Conservation (phyloP, 2,888 invertebrate species). For the Auanema freiburgensis region DNA sequence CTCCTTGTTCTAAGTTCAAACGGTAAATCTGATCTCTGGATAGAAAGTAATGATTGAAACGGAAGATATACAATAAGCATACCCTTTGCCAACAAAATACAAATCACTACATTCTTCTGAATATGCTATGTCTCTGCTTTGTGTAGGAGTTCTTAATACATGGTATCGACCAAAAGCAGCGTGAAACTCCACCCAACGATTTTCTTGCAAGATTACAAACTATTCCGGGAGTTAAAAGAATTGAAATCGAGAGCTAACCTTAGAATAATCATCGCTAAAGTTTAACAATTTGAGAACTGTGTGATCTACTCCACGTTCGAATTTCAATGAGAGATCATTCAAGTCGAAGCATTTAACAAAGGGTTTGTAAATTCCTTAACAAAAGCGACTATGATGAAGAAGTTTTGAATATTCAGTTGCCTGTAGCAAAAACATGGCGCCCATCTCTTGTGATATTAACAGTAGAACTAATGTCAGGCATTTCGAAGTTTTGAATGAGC, state of each 20-base stretch:
- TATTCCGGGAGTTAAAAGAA: slow-evolving; percentile 67
- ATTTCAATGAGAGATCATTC: slow-evolving; percentile 90
- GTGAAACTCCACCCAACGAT: slow-evolving; percentile 93
- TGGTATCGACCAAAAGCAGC: slow-evolving; percentile 88
- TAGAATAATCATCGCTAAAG: slow-evolving; percentile 92
- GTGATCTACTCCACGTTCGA: slow-evolving; percentile 94
- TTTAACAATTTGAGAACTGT: slow-evolving; percentile 91
- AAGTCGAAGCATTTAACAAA: slow-evolving; percentile 94
- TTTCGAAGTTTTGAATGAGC: slow-evolving; percentile 97
- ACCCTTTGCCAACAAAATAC: slow-evolving; percentile 86
- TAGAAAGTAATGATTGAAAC: slow-evolving; percentile 30
- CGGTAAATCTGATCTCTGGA: slow-evolving; percentile 85
- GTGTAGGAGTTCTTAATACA: slow-evolving; percentile 86
- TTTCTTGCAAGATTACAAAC: slow-evolving; percentile 85
- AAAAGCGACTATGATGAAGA: slow-evolving; percentile 8
- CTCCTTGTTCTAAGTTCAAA: slow-evolving; percentile 90
- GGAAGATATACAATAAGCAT: slow-evolving; percentile 40
- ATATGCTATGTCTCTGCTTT: slow-evolving; percentile 90
- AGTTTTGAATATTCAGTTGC: slow-evolving; percentile 65
- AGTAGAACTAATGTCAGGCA: slow-evolving; percentile 86
- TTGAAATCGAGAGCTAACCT: slow-evolving; percentile 70
- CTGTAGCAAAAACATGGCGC: slow-evolving; percentile 86
- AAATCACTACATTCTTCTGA: slow-evolving; percentile 87
- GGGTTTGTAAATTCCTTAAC: slow-evolving; percentile 81
- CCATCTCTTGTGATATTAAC: slow-evolving; percentile 85